Conservation (phyloP, 1,140 invertebrate genomes). For the Lamellibrachia luymesi region DNA sequence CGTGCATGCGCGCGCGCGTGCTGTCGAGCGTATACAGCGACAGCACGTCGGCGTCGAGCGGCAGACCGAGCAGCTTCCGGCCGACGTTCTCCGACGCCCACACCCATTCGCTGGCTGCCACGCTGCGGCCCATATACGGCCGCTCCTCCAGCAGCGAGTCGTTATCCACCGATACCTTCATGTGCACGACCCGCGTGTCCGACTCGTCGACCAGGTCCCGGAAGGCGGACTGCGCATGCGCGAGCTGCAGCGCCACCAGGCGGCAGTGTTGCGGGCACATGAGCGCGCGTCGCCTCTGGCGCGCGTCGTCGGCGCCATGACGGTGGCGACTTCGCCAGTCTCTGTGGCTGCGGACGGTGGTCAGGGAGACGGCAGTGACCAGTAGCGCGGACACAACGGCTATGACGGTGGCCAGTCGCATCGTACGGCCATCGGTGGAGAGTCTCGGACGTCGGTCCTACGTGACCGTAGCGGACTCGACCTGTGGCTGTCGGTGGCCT, state of each 20-base stretch:
- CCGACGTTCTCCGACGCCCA: slow-evolving; percentile 27
- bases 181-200: slow-evolving; percentile 23
- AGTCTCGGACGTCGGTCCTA: not conserved
- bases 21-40: slow-evolving; percentile 26
- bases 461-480: not conserved
- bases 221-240: slow-evolving; percentile 12
- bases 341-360: not conserved
- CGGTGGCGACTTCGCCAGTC: not conserved
- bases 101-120: slow-evolving; percentile 22
- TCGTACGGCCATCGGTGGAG: not conserved
- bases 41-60: slow-evolving; percentile 26
- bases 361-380: not conserved
- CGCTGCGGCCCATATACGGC: slow-evolving; percentile 27
- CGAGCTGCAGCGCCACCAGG: not conserved
- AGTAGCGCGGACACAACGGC: not conserved
- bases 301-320: not conserved
- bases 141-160: slow-evolving; percentile 21
- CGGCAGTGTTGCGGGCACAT: not conserved
- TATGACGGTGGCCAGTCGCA: not conserved
- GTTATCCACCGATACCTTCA: slow-evolving; percentile 22
- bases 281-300: not conserved
- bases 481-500: not conserved
- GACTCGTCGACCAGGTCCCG: slow-evolving; percentile 22
- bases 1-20: not conserved
- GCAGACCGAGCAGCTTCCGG: slow-evolving; percentile 25